Evolutionary conservation across 2,888 invertebrate species (phyloP).

Genomic region (Pyrrhosoma nymphula): DNA sequence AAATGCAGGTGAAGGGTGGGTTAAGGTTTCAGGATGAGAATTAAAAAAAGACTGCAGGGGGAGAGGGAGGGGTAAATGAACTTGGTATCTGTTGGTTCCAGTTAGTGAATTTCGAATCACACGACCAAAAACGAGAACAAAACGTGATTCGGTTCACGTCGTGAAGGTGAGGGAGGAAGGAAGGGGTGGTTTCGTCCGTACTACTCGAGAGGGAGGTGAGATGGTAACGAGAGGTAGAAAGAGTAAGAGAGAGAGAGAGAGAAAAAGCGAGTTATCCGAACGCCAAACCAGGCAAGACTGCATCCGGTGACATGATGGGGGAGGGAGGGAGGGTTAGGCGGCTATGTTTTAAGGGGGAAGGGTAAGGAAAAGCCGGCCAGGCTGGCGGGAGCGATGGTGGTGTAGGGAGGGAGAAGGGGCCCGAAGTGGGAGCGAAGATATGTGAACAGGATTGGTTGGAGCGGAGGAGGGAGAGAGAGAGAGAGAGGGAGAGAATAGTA

Average conservation of each 20-base stretch:
- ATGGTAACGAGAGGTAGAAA: background rate
- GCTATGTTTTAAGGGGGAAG: background rate
- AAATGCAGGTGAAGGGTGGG: too few species aligned
- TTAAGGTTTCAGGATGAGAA: too few species aligned
- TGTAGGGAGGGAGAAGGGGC: background rate
- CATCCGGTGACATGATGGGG: constrained; percentile 43
- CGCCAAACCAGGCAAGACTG: constrained; percentile 47
- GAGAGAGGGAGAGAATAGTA: background rate
- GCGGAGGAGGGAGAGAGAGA: background rate
- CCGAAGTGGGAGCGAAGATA: constrained; percentile 28
- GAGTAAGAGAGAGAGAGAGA: background rate
- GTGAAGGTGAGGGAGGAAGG: too few species aligned
- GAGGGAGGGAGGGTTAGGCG: background rate
- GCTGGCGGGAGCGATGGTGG: background rate
- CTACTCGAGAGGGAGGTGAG: background rate
- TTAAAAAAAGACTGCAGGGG: too few species aligned
- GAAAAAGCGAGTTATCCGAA: background rate
- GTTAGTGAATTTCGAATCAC: too few species aligned
- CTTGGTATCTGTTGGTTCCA: too few species aligned
- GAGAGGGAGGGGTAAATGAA: too few species aligned
- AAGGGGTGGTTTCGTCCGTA: background rate
- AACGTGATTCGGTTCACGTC: too few species aligned
- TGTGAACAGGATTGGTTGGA: constrained; percentile 11
- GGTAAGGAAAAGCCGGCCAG: background rate
- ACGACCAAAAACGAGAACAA: too few species aligned